phyloP scores from a whole-genome alignment of 2,797 vertebrate genomes.

The Enteromius radiatus region DNA sequence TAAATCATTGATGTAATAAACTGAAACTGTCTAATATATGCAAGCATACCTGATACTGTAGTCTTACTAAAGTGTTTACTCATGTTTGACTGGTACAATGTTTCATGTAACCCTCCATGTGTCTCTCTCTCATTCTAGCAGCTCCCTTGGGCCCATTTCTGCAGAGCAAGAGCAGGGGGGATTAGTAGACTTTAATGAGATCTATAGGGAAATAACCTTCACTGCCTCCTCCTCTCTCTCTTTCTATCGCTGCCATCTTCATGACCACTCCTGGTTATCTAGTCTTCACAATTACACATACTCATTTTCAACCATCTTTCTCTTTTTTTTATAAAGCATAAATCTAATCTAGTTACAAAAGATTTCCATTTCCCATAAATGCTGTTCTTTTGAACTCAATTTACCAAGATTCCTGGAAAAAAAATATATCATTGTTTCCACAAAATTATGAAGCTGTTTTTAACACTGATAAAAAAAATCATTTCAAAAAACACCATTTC shows the following conservation, averaged over 20 bases:
- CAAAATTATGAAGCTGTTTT: background rate
- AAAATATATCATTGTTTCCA: background rate
- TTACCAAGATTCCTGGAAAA: background rate
- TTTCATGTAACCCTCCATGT: slow-evolving; percentile 14
- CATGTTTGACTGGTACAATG: slow-evolving; percentile 2
- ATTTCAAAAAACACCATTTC: background rate
- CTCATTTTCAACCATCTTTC: slow-evolving; percentile 28
- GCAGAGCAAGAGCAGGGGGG: slow-evolving; percentile 65
- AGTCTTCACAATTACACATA: background rate
- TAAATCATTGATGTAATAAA: background rate
- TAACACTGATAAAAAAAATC: background rate
- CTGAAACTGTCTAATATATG: background rate
- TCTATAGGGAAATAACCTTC: slow-evolving; percentile 72
- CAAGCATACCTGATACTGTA: background rate
- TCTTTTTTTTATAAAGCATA: background rate
- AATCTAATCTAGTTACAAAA: background rate
- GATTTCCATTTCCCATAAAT: background rate
- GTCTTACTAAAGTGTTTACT: slow-evolving; percentile 24
- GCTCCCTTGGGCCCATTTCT: slow-evolving; percentile 64
- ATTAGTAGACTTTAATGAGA: slow-evolving; percentile 74
- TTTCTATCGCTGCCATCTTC: slow-evolving; percentile 6
- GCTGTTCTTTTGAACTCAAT: background rate
- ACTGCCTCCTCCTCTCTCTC: slow-evolving; percentile 12
- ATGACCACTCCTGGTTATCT: slow-evolving; percentile 24
- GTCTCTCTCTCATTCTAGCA: slow-evolving; percentile 15